These are phyloP conservation scores for Orycteropus afer DNA, from an alignment of 2,113 vertebrate species.

Conservation along the genomic window DNA sequence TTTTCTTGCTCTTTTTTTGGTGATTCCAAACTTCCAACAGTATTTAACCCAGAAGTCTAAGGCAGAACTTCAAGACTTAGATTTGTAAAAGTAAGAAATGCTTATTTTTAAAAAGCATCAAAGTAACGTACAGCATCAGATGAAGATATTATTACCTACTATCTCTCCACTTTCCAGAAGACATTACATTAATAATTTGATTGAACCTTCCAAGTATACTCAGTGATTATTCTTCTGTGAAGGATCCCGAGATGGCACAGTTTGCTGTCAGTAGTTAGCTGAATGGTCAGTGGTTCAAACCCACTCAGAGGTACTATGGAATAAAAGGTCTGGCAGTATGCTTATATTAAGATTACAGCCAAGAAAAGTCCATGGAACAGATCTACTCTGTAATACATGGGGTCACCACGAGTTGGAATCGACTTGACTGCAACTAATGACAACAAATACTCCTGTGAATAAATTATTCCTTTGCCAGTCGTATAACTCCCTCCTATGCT, in stretches of 20 bases:
- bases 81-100: neutral
- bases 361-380: neutral
- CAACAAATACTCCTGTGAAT: neutral
- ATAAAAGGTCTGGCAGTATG: neutral
- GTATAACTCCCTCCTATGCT: neutral
- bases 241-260: neutral
- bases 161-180: neutral
- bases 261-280: neutral
- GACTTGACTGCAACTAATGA: neutral
- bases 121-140: neutral
- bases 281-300: neutral
- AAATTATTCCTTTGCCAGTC: neutral
- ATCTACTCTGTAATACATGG: neutral
- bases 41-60: neutral
- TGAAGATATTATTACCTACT: neutral
- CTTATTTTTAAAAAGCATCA: neutral
- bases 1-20: neutral
- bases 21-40: neutral
- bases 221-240: neutral
- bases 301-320: neutral
- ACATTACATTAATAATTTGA: neutral
- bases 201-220: neutral
- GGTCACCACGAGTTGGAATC: rapidly evolving
- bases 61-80: neutral
- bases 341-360: neutral